Evolutionary conservation across 2,797 vertebrate species (phyloP), one percentile per base, ranked within the genome.

Genomic region (Sebastes trivittatus): DNA sequence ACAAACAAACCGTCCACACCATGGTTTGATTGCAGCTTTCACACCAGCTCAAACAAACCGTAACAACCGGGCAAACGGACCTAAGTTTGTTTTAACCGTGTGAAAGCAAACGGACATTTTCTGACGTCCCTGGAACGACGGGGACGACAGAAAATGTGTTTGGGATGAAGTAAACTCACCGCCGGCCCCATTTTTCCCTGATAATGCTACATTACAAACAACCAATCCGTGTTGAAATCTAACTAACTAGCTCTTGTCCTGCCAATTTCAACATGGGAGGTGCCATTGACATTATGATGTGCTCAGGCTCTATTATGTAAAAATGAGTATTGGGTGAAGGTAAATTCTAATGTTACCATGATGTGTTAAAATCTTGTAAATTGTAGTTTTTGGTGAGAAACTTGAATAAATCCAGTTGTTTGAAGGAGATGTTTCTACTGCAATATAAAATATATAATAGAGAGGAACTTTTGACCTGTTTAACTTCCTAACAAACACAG

Each of bases 391-490:
- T 20, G 46, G 18, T 0, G 3, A 49, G 46, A 49, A 49, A 46
- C 42, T n/a, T 52, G 46, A 52, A 52, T 52, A 9, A 52, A 54
- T 54, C 7, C 49, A 52, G 49, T 54, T 54, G 49, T n/a, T 54
- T 49, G 7, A 49, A 49, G 46, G 46, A 18, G 18, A 49, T 16
- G 49, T n/a, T 52, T 52, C 0, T 14, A 52, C 18, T 18, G 8
- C 20, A 52, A 52, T 9, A 52, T n/a, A 52, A n/a, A 52, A 52
- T n/a, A n/a, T 0, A 52, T 52, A 52, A n/a, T 4, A 52, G 20
- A 20, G 0, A 8, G 7, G 8, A 0, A 52, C 16, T 9, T 20
- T 9, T n/a, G 8, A 52, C 46, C 46, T 0, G 1, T 20, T 49
- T 49, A 20, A 22, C n/a, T 54, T 54, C 49, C 49, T 54, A 54